A percentile compares a stretch with the other conserved stretches of the same genome.
phyloP scores from a whole-genome alignment of 1,140 invertebrate genomes.

The Conus betulinus region DNA sequence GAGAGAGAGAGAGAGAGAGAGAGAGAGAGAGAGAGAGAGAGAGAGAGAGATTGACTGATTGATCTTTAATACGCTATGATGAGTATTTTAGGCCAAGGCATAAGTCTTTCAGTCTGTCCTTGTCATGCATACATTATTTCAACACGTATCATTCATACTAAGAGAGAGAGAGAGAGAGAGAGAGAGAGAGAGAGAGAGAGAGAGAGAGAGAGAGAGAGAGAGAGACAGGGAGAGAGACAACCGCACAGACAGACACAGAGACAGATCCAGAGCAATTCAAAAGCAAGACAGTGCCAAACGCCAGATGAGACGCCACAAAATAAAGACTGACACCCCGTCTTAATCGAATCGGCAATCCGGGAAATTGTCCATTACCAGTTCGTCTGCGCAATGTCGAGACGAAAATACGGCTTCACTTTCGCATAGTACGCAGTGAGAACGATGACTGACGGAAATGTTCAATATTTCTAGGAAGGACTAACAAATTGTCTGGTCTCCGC shows the following conservation, averaged over 20 bases:
- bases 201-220: not conserved
- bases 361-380: not conserved
- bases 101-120: too few species aligned
- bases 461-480: not conserved
- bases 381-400: not conserved
- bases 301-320: not conserved
- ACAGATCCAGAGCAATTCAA: not conserved
- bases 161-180: slow-evolving; percentile 2
- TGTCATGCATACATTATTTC: too few species aligned
- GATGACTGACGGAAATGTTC: not conserved
- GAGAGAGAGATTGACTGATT: not conserved
- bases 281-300: not conserved
- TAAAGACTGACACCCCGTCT: not conserved
- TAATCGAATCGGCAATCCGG: not conserved
- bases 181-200: slow-evolving; percentile 12
- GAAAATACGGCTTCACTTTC: not conserved
- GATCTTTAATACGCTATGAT: too few species aligned
- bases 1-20: slow-evolving; percentile 10
- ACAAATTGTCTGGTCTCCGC: not conserved
- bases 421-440: not conserved
- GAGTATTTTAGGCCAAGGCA: too few species aligned
- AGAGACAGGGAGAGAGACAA: too few species aligned
- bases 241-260: not conserved
- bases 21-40: not conserved
- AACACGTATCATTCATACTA: too few species aligned